These are phyloP conservation scores for Pristionchus arcanus DNA, from an alignment of 2,888 invertebrate genomes.

Conservation along the genomic window DNA sequence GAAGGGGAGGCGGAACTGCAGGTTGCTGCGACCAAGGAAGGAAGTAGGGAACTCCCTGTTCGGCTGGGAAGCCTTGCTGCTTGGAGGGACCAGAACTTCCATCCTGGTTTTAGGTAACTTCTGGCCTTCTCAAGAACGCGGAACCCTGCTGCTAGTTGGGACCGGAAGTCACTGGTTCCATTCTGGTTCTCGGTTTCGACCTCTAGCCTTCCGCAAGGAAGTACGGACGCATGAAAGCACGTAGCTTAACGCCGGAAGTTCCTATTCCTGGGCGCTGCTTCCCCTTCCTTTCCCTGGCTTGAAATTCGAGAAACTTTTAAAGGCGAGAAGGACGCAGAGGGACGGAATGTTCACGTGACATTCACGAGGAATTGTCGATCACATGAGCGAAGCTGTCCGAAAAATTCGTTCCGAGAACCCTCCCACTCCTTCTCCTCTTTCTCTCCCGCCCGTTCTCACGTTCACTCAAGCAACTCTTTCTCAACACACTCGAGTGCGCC, in stretches of 20 bases:
- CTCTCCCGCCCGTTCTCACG: not conserved
- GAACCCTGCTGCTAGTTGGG: no score
- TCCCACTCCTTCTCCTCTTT: not conserved
- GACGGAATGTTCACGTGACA: conserved; percentile 4
- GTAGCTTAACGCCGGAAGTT: no score
- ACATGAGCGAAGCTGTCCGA: not conserved
- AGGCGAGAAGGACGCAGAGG: not conserved
- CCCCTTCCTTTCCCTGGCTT: not conserved
- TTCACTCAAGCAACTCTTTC: not conserved
- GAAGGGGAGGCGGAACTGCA: not conserved
- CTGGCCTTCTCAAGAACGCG: no score
- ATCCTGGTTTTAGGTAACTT: no score
- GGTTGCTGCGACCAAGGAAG: not conserved
- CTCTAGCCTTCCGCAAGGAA: not conserved
- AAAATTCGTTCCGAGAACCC: not conserved
- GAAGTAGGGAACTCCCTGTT: not conserved
- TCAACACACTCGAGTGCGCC: not conserved
- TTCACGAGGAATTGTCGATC: conserved; percentile 5
- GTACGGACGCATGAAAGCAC: no score
- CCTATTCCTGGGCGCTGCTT: not conserved
- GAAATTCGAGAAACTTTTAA: conserved; percentile 15
- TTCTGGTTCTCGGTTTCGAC: not conserved
- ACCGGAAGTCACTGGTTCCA: not conserved
- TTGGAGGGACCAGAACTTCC: no score
- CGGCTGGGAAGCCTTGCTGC: not conserved